Percentiles rank a stretch among this genome's conserved stretches.
Evolutionary conservation across 2,113 vertebrate species (phyloP).

Genomic region (Scomber colias): DNA sequence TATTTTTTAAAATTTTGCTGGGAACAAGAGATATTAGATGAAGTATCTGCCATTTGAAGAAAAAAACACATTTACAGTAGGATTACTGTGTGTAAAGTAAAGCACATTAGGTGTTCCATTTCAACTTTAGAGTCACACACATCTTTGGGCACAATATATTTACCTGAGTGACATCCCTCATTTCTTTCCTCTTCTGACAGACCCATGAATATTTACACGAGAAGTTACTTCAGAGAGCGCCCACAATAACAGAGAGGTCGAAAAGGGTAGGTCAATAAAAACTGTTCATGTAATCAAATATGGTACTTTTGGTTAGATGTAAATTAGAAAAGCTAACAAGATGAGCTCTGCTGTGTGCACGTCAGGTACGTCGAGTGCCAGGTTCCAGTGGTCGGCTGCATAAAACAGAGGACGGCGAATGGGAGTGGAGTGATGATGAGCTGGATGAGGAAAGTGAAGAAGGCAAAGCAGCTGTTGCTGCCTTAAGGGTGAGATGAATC

Average conservation of each 20-base stretch:
- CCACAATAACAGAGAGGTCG: conserved; percentile 95
- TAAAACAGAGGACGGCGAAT: conserved; percentile 97
- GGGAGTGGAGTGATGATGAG: conserved; percentile 98
- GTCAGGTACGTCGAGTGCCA: conserved; percentile 93
- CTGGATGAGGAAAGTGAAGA: conserved; percentile 97
- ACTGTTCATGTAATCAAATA: too few relatives aligned
- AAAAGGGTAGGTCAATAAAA: conserved; percentile 86
- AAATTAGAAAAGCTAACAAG: neutral
- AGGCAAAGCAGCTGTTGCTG: conserved; percentile 89
- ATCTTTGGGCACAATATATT: too few relatives aligned
- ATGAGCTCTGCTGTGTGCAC: neutral
- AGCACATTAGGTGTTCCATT: neutral
- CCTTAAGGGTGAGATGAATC: conserved; percentile 75
- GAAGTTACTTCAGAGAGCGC: conserved; percentile 92
- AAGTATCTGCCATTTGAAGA: neutral
- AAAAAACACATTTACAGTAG: neutral
- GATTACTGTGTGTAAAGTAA: neutral
- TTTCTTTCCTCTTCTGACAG: conserved; percentile 73
- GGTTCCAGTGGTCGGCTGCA: conserved; percentile 97
- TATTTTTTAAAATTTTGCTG: neutral
- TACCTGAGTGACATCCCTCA: neutral
- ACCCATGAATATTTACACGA: conserved; percentile 97
- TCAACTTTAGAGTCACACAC: neutral
- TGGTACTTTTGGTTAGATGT: neutral
- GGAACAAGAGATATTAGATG: neutral